Evolutionary conservation across 1,140 invertebrate species (phyloP).

Genomic region (Pogonus chalceus): DNA sequence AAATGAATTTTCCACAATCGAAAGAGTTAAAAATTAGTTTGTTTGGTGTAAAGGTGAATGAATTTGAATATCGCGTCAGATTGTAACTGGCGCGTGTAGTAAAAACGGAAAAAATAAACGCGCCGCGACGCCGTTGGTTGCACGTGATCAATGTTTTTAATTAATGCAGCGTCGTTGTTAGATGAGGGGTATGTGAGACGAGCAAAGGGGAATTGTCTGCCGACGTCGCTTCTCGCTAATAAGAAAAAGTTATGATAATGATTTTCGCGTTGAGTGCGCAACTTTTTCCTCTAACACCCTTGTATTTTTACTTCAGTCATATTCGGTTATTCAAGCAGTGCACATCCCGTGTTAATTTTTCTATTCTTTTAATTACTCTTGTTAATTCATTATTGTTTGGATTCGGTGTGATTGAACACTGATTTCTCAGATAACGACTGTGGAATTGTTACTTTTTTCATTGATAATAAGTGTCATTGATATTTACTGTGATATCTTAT

Average conservation of each 20-base stretch:
- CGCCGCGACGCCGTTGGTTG: conserved; percentile 9
- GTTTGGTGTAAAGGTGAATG: too few relatives aligned
- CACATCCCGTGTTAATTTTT: too few relatives aligned
- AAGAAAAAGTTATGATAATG: conserved; percentile 32
- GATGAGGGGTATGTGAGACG: conserved; percentile 12
- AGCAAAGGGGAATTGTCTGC: conserved; percentile 21
- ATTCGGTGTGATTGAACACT: too few relatives aligned
- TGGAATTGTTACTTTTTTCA: too few relatives aligned
- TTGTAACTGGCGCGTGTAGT: background rate
- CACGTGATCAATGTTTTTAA: conserved; percentile 28
- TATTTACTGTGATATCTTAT: too few relatives aligned
- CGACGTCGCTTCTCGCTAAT: conserved; percentile 19
- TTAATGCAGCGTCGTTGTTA: conserved; percentile 18
- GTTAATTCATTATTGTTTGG: too few relatives aligned
- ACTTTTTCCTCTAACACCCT: conserved; percentile 18
- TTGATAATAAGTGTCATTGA: too few relatives aligned
- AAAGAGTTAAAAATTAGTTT: too few relatives aligned
- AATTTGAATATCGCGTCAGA: too few relatives aligned
- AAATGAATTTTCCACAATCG: too few relatives aligned
- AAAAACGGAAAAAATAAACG: background rate
- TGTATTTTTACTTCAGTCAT: background rate
- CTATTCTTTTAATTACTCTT: too few relatives aligned
- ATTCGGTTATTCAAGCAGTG: background rate
- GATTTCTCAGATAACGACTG: too few relatives aligned
- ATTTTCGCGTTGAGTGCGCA: conserved; percentile 28